These are phyloP conservation scores for Elgaria multicarinata DNA, from an alignment of 2,113 vertebrate species.

Conservation along the genomic window DNA sequence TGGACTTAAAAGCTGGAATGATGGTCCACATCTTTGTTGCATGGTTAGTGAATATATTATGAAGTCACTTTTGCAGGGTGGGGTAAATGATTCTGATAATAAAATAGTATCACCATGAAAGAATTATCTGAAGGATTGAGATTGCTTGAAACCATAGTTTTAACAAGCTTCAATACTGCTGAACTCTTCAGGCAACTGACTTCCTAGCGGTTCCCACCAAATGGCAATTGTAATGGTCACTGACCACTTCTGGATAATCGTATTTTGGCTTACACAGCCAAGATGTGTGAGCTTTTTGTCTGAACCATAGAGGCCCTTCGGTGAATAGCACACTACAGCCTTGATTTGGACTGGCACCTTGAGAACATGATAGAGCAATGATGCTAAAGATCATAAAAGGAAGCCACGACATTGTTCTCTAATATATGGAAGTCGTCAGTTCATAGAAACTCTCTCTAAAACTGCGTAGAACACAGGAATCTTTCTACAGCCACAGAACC, in stretches of 20 bases:
- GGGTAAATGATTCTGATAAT: not conserved
- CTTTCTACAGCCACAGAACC: not conserved
- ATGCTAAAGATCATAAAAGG: not conserved
- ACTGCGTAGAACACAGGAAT: not conserved
- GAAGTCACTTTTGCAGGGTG: not conserved
- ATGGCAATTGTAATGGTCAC: no score
- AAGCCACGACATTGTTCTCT: not conserved
- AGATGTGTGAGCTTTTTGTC: no score
- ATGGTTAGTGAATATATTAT: not conserved
- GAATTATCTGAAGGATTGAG: not conserved
- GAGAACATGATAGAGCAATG: not conserved
- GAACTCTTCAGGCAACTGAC: no score
- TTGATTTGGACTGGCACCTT: not conserved
- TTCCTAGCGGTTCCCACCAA: no score
- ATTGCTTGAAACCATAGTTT: not conserved
- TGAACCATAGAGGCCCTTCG: not conserved
- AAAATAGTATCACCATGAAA: not conserved
- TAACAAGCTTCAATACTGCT: no score
- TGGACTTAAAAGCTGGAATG: not conserved
- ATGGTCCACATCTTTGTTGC: not conserved
- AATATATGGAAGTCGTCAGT: not conserved
- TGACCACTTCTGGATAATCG: no score
- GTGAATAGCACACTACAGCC: not conserved
- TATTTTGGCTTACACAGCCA: no score
- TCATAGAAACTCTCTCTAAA: not conserved